Conservation (phyloP, 1,140 invertebrate genomes). For the Adoxophyes honmai region DNA sequence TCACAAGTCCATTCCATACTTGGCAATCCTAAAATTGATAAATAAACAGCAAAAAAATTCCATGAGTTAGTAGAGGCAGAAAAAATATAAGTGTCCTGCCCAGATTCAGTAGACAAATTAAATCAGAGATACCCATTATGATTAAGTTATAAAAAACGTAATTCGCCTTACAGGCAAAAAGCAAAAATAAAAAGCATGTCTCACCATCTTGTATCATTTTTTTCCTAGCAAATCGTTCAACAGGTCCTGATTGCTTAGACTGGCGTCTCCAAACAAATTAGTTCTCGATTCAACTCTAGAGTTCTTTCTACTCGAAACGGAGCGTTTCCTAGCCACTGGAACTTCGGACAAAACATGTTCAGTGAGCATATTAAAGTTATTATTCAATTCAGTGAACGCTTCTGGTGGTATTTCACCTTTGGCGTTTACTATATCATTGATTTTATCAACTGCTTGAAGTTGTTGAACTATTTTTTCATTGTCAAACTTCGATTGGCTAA, state of each 20-base stretch:
- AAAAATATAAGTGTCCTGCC: too few species aligned
- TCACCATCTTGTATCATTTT: slow-evolving; percentile 47
- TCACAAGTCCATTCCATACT: too few species aligned
- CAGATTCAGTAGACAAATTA: too few species aligned
- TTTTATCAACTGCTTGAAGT: slow-evolving; percentile 64
- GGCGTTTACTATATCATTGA: slow-evolving; percentile 57
- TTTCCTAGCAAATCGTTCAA: slow-evolving; percentile 64
- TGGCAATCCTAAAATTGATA: too few species aligned
- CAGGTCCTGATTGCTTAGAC: slow-evolving; percentile 59
- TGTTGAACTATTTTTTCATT: slow-evolving; percentile 65
- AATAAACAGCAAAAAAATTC: too few species aligned
- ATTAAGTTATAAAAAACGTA: too few species aligned
- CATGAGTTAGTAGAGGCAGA: too few species aligned
- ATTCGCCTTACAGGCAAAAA: too few species aligned
- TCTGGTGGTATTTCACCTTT: slow-evolving; percentile 48
- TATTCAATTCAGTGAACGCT: slow-evolving; percentile 54
- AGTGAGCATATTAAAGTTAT: slow-evolving; percentile 64
- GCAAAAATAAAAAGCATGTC: too few species aligned
- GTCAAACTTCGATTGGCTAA: slow-evolving; percentile 58
- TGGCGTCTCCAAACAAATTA: slow-evolving; percentile 51
- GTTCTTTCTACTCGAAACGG: slow-evolving; percentile 43
- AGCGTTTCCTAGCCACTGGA: slow-evolving; percentile 43
- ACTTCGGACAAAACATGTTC: slow-evolving; percentile 47
- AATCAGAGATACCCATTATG: too few species aligned
- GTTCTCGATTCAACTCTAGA: slow-evolving; percentile 37